Evolutionary conservation across 2,888 invertebrate species (phyloP).

Genomic region (Oxytorus armatus): DNA sequence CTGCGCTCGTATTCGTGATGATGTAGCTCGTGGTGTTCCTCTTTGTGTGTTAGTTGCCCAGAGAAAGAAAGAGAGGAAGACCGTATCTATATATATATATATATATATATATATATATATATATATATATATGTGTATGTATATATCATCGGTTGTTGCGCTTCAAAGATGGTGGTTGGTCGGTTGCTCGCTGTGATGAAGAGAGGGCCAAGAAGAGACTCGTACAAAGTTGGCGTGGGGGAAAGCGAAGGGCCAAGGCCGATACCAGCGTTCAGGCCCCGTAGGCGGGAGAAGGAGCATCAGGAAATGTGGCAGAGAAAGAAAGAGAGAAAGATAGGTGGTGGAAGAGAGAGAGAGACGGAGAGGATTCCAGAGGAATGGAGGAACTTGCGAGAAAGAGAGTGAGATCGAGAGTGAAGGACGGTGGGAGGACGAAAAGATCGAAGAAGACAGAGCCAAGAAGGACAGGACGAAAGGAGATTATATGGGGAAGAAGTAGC

Average conservation of each 20-base stretch:
- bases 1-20: conserved; percentile 42
- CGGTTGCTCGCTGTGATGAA: conserved; percentile 47
- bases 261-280: conserved; percentile 59
- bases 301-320: conserved; percentile 38
- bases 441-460: conserved; percentile 32
- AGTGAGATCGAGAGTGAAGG: conserved; percentile 60
- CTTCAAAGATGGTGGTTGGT: conserved; percentile 46
- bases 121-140: conserved; percentile 13
- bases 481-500: conserved; percentile 26
- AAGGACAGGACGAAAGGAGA: conserved; percentile 10
- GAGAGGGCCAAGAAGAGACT: conserved; percentile 57
- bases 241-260: conserved; percentile 66
- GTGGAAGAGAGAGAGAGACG: conserved; percentile 40
- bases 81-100: conserved; percentile 27
- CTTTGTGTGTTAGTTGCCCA: conserved; percentile 25
- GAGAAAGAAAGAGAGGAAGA: conserved; percentile 20
- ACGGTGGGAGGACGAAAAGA: conserved; percentile 59
- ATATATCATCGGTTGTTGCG: conserved; percentile 14
- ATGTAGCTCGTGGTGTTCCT: conserved; percentile 11
- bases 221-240: conserved; percentile 46
- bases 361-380: conserved; percentile 17
- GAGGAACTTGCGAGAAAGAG: conserved; percentile 29
- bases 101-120: conserved; percentile 9
- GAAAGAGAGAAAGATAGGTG: conserved; percentile 39
- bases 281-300: conserved; percentile 51